Conservation (phyloP, 2,113 vertebrate species). For the Aleadryas rufinucha region DNA sequence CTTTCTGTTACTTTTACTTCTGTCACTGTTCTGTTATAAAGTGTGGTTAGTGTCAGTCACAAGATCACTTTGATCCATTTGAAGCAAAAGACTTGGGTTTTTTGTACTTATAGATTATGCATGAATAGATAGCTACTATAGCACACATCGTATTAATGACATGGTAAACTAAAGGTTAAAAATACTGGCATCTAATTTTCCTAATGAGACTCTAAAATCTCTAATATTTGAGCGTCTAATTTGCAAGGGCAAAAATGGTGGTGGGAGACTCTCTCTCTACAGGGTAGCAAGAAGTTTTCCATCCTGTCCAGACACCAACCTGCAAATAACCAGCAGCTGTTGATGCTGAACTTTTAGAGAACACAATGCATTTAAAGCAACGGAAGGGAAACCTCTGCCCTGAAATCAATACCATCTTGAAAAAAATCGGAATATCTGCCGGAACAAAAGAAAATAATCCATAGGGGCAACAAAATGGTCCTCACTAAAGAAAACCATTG, state of each 20-base stretch:
- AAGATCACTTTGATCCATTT: not conserved
- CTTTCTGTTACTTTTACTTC: not conserved
- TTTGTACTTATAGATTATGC: not conserved
- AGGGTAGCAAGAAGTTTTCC: constrained; percentile 45
- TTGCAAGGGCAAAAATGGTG: not conserved
- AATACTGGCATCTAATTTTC: not conserved
- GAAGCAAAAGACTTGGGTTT: not conserved
- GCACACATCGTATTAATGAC: not conserved
- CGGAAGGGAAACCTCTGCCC: not conserved
- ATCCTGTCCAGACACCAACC: constrained; percentile 31
- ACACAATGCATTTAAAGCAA: not conserved
- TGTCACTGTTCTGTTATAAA: not conserved
- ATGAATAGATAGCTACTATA: not conserved
- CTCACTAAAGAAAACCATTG: not conserved
- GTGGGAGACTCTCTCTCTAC: not conserved
- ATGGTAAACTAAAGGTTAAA: not conserved
- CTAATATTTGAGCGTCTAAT: not conserved
- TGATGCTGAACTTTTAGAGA: constrained; percentile 48
- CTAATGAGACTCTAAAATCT: not conserved
- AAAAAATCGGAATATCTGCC: not conserved
- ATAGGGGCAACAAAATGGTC: not conserved
- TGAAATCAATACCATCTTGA: not conserved
- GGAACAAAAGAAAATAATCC: not conserved
- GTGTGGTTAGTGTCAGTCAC: not conserved
- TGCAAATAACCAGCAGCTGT: constrained; percentile 7